Conservation (phyloP, 2,888 invertebrate species). For the Drosophila anomalata region DNA sequence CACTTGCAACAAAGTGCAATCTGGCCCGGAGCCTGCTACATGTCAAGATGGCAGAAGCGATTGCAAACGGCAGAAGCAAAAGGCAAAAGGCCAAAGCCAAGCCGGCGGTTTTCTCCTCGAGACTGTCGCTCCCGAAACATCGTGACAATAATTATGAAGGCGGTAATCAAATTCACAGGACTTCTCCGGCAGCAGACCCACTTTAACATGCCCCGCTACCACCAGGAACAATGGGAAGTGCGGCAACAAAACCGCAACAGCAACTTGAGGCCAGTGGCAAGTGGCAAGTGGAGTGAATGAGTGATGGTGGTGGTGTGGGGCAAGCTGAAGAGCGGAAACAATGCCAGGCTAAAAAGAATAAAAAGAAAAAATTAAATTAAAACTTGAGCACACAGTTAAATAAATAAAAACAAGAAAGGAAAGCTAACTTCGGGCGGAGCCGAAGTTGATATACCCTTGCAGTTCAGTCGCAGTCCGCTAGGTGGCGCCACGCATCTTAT, state of each 20-base stretch:
- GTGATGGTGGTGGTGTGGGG: slow-evolving; percentile 31
- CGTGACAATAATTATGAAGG: slow-evolving; percentile 69
- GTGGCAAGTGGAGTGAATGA: slow-evolving; percentile 8
- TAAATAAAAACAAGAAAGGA: no score
- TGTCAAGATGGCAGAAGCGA: slow-evolving; percentile 33
- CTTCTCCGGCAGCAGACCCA: slow-evolving; percentile 48
- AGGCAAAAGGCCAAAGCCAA: slow-evolving; percentile 52
- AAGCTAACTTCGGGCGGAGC: no score
- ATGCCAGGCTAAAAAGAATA: slow-evolving; percentile 43
- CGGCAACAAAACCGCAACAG: slow-evolving; percentile 63
- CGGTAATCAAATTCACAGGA: slow-evolving; percentile 66
- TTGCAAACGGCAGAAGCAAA: slow-evolving; percentile 47
- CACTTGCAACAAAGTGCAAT: slow-evolving; percentile 62
- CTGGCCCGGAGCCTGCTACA: slow-evolving; percentile 38
- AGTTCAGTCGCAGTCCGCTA: no score
- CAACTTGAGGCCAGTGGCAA: slow-evolving; percentile 62
- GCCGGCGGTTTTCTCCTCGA: slow-evolving; percentile 6
- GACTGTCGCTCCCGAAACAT: slow-evolving; percentile 31
- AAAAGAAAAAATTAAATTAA: slow-evolving; percentile 65
- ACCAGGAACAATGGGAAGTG: slow-evolving; percentile 60
- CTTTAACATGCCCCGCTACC: slow-evolving; percentile 67
- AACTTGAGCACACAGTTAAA: slow-evolving; percentile 66
- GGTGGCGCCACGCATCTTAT: no score
- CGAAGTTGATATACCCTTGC: no score
- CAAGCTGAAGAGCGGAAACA: slow-evolving; percentile 56